Percentiles rank a stretch among this genome's conserved stretches.
Evolutionary conservation across 2,797 vertebrate species (phyloP).

Genomic region (Poeciliopsis gracilis): DNA sequence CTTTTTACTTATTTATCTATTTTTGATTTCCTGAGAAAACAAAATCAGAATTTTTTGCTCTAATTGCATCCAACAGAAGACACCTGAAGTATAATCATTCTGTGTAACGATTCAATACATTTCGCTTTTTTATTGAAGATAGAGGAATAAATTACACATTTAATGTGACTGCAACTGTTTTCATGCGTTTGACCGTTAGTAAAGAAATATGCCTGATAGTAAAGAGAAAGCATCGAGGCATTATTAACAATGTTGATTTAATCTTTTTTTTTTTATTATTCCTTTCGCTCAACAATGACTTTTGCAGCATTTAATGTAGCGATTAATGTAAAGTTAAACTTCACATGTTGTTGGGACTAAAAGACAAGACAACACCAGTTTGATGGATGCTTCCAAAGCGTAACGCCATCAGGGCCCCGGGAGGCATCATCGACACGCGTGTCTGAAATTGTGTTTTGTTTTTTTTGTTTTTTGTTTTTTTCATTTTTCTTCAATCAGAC

Average conservation of each 20-base stretch:
- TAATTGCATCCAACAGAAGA: neutral
- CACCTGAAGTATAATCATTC: neutral
- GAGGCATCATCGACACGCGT: constrained; percentile 26
- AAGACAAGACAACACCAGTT: neutral
- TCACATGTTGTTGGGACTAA: neutral
- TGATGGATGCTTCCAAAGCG: constrained; percentile 8
- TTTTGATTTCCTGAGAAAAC: neutral
- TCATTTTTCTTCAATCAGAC: constrained; percentile 4
- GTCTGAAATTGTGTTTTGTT: constrained; percentile 5
- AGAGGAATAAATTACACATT: neutral
- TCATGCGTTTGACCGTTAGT: neutral
- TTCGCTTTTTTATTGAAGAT: neutral
- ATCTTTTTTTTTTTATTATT: neutral
- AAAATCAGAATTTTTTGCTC: neutral
- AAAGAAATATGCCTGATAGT: neutral
- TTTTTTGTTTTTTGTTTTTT: neutral
- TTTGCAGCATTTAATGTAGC: constrained; percentile 6
- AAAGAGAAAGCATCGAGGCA: neutral
- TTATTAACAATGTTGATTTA: neutral
- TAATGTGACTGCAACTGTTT: neutral
- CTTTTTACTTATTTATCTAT: neutral
- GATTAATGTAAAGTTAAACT: neutral
- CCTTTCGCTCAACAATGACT: neutral
- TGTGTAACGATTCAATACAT: neutral
- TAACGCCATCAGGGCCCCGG: constrained; percentile 6